These are phyloP conservation scores for Falco rusticolus DNA, from an alignment of 2,797 vertebrate species.

Conservation along the genomic window DNA sequence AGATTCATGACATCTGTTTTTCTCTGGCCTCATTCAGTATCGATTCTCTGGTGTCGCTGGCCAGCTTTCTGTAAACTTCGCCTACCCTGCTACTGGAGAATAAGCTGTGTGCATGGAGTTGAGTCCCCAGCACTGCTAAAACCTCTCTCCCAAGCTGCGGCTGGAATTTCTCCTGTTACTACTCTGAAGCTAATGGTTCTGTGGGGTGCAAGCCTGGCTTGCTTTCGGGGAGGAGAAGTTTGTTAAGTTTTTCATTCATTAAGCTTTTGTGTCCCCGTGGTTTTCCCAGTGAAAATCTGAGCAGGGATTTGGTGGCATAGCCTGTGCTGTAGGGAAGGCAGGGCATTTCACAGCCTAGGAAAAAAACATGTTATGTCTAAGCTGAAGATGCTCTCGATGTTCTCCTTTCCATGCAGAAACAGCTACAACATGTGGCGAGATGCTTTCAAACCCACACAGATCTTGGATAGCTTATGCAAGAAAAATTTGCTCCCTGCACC, in stretches of 20 bases:
- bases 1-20: background rate
- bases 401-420: constrained; percentile 72
- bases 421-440: constrained; percentile 93
- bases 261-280: background rate
- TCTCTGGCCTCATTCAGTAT: background rate
- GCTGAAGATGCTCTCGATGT: background rate
- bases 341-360: background rate
- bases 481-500: constrained; percentile 83
- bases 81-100: background rate
- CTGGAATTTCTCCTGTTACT: background rate
- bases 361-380: background rate
- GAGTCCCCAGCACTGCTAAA: background rate
- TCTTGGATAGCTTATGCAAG: constrained; percentile 89
- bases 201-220: background rate
- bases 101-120: background rate
- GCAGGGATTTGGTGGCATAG: background rate
- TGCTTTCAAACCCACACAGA: constrained; percentile 85
- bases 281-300: background rate
- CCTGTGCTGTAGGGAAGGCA: background rate
- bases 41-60: background rate
- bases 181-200: background rate
- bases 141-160: background rate
- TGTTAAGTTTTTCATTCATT: background rate
- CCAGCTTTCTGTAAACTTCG: background rate
- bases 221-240: background rate